Conservation (phyloP, 2,888 invertebrate species). For the Eudemis profundana region DNA sequence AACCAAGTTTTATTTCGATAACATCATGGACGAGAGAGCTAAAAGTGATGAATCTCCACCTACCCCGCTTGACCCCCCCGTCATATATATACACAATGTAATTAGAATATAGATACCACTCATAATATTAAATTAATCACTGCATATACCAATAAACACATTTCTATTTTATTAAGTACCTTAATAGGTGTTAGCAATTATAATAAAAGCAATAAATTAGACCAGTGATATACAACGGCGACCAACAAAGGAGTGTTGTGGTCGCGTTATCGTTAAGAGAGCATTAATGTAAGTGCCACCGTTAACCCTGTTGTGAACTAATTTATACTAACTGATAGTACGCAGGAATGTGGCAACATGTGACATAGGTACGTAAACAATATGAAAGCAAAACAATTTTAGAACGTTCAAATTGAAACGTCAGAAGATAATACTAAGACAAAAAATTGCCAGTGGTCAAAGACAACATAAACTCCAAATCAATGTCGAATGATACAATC, state of each 20-base stretch:
- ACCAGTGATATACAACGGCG: constrained; percentile 31
- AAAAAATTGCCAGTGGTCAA: background rate
- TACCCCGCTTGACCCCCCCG: no score
- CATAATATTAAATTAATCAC: background rate
- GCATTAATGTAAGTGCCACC: constrained; percentile 40
- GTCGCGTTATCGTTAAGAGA: constrained; percentile 32
- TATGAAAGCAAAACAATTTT: background rate
- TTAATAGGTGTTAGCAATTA: background rate
- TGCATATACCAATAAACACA: background rate
- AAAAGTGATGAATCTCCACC: no score
- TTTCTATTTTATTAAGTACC: background rate
- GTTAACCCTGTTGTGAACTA: constrained; percentile 38
- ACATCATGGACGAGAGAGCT: no score
- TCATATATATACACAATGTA: no score
- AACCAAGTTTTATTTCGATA: no score
- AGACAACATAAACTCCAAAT: background rate
- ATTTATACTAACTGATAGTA: constrained; percentile 29
- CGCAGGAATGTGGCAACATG: constrained; percentile 25
- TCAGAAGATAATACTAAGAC: background rate
- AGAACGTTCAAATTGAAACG: background rate
- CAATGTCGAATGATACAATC: constrained; percentile 1
- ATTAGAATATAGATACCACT: background rate
- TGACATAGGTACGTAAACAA: constrained; percentile 8
- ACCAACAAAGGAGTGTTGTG: constrained; percentile 38
- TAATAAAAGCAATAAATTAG: constrained; percentile 26